Base-by-base conservation (phyloP, 1,140 invertebrate genomes). In the Listronotus oregonensis region DNA sequence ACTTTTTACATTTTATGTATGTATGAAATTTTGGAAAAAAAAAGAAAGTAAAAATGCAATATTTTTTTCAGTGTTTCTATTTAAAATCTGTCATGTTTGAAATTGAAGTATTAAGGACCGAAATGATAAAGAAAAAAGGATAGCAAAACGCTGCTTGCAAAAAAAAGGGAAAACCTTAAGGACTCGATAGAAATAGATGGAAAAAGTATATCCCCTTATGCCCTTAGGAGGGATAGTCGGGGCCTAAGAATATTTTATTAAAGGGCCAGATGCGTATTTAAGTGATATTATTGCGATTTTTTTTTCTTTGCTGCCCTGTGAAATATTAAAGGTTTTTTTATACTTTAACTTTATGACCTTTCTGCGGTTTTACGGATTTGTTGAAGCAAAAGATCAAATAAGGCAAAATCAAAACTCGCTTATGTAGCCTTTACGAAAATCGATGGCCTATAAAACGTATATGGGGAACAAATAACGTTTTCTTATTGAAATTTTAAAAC, bases 201-300 rank as follows among this genome's bases (percentile, higher is more conserved):
- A 72, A 63, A 77, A 90, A 89, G 82, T 18, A 73, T 76, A 18
- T 77, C 74, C 5, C 74, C 79, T 17, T 74, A 75, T 69, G 65
- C 71, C 21, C 15, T 75, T 27, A 63, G 74, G 50, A 80, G 87
- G 21, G 87, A 87, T 6, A 91, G 89, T 18, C 88, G 91, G 89
- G 88, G 8, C 78, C 86, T 0, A 82, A 86, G 9, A 87, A 89
- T 55, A 87, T 93, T 18, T 75, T 92, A 9, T 78, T 92, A 0
- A 91, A 92, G 71, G 93, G 93, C n/a, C 91, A 94, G 72, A 93
- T 95, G 85, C 87, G 89, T 88, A 89, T 71, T 81, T 95, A 0
- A 85, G 89, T 44, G 90, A 94, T 66, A 87, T 92, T 34, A 87
- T 90, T 54, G 85, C 86, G 0, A 85, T 94, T 11, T 88, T 93